phyloP scores from a whole-genome alignment of 2,113 vertebrate species.

The Zingel zingel region DNA sequence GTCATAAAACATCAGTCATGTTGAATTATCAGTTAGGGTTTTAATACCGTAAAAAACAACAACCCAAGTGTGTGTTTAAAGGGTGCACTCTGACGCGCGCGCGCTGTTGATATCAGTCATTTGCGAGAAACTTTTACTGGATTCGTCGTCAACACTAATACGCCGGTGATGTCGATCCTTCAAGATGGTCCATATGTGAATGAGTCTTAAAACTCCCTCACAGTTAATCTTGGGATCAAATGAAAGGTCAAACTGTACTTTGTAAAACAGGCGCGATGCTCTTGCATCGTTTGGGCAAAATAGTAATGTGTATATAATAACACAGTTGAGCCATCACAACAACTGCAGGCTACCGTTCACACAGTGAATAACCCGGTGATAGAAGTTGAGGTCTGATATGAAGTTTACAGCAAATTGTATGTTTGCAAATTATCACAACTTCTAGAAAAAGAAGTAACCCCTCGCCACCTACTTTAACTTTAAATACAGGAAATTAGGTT shows the following conservation, averaged over 20 bases:
- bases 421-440: conserved; percentile 7
- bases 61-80: conserved; percentile 5
- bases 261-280: conserved; percentile 35
- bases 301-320: conserved; percentile 62
- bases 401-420: conserved; percentile 24
- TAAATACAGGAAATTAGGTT: background rate
- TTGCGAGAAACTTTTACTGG: conserved; percentile 52
- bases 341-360: conserved; percentile 27
- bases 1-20: background rate
- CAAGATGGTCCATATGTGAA: background rate
- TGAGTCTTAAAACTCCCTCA: background rate
- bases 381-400: conserved; percentile 20
- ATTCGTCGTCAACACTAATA: conserved; percentile 3
- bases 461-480: background rate
- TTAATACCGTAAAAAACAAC: conserved; percentile 3
- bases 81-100: conserved; percentile 41
- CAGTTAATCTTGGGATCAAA: conserved; percentile 3
- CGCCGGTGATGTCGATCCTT: background rate
- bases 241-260: conserved; percentile 33
- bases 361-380: conserved; percentile 13
- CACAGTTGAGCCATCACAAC: conserved; percentile 42
- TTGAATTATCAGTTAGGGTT: background rate
- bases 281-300: conserved; percentile 31
- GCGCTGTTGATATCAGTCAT: conserved; percentile 59
- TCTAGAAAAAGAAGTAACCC: background rate